Conservation (phyloP, 2,797 vertebrate genomes). For the Amblyopsis hoosieri region DNA sequence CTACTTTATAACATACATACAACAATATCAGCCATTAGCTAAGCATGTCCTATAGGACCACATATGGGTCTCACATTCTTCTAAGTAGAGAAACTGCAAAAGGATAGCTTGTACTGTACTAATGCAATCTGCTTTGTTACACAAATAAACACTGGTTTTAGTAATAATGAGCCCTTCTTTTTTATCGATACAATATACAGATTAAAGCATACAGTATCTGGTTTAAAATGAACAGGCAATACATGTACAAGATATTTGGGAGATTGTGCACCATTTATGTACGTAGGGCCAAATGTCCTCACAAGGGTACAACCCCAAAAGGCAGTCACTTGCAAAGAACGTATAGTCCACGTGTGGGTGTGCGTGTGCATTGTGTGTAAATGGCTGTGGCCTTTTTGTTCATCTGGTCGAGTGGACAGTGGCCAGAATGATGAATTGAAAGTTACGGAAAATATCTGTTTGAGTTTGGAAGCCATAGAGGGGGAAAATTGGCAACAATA, state of each 20-base stretch:
- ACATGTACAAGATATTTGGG: not conserved
- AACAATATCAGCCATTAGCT: not conserved
- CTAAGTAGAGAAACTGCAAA: too few species aligned
- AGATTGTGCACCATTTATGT: not conserved
- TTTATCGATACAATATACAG: too few species aligned
- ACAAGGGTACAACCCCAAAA: not conserved
- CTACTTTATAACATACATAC: not conserved
- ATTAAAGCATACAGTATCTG: too few species aligned
- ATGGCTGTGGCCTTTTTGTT: conserved; percentile 59
- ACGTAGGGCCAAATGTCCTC: not conserved
- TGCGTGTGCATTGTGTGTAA: conserved; percentile 3
- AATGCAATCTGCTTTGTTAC: too few species aligned
- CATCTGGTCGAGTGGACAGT: conserved; percentile 59
- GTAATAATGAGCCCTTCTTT: too few species aligned
- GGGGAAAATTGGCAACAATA: conserved; percentile 75
- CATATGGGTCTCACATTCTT: not conserved
- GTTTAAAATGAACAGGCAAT: not conserved
- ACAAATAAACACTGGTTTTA: too few species aligned
- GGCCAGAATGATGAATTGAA: conserved; percentile 74
- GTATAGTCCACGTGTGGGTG: not conserved
- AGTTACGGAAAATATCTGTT: conserved; percentile 72
- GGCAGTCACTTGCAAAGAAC: conserved; percentile 5
- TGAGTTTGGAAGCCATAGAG: conserved; percentile 69
- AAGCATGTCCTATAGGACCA: not conserved
- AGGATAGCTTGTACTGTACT: too few species aligned